phyloP scores from a whole-genome alignment of 2,113 vertebrate genomes.

The Todiramphus chloris region DNA sequence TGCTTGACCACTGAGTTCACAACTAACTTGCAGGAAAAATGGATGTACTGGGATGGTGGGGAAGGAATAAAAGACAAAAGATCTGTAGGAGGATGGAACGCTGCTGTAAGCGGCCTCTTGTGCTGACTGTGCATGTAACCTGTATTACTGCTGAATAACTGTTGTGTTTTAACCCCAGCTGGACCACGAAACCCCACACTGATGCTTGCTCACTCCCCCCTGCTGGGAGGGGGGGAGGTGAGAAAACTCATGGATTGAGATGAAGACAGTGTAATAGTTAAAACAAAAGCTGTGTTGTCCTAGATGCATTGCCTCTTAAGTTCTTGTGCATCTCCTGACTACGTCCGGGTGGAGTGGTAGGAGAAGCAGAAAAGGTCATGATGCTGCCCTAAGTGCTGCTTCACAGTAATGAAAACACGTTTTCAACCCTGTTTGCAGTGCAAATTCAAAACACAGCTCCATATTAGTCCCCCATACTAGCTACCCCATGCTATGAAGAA shows the following conservation, averaged over 20 bases:
- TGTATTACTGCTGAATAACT: neutral
- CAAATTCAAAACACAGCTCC: neutral
- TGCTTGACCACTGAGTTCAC: neutral
- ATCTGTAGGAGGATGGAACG: neutral
- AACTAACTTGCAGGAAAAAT: neutral
- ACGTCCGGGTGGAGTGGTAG: neutral
- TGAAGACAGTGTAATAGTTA: no score
- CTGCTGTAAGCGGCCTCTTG: neutral
- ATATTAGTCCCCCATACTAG: no score
- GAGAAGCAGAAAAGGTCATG: neutral
- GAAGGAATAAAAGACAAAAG: neutral
- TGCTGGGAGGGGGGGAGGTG: neutral
- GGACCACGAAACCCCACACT: neutral
- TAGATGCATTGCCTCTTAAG: neutral
- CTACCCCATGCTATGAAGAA: neutral
- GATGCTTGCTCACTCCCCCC: neutral
- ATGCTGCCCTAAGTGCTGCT: neutral
- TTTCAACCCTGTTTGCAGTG: neutral
- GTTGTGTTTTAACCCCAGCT: neutral
- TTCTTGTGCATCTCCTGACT: neutral
- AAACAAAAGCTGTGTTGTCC: no score
- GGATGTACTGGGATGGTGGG: neutral
- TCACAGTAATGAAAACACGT: neutral
- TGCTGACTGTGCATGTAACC: neutral
- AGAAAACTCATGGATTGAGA: neutral